A percentile compares a stretch with the other conserved stretches of the same genome.
phyloP scores from a whole-genome alignment of 2,888 invertebrate genomes.

The Epistrophe grossulariae region DNA sequence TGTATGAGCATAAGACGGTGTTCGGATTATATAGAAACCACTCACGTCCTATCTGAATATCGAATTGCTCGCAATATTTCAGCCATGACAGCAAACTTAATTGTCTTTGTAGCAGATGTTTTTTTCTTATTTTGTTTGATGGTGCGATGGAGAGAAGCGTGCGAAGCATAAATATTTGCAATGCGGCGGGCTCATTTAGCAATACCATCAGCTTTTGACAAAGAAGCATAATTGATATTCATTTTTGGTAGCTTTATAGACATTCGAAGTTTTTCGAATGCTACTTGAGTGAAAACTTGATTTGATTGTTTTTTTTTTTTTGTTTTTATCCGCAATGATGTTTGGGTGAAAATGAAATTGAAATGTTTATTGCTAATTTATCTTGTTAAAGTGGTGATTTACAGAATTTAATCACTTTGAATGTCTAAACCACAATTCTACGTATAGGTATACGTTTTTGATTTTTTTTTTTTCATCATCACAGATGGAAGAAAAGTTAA shows the following conservation, averaged over 20 bases:
- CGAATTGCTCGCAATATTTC: constrained; percentile 35
- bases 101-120: constrained; percentile 16
- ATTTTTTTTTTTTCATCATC: background rate
- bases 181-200: background rate
- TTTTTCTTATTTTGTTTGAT: background rate
- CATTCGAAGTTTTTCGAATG: constrained; percentile 15
- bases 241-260: constrained; percentile 1
- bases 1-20: background rate
- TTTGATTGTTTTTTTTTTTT: constrained; percentile 2
- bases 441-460: background rate
- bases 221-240: constrained; percentile 47
- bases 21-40: background rate
- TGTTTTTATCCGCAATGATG: background rate
- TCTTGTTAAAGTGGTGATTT: constrained; percentile 12
- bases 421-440: background rate
- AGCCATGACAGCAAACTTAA: constrained; percentile 43
- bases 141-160: constrained; percentile 6
- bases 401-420: constrained; percentile 16
- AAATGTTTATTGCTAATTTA: constrained; percentile 49
- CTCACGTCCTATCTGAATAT: constrained; percentile 31
- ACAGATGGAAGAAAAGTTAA: background rate
- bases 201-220: constrained; percentile 40
- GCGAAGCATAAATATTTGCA: constrained; percentile 18
- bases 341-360: constrained; percentile 47
- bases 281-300: constrained; percentile 45